phyloP scores from a whole-genome alignment of 64 coral and sea anemone species.

The Cladopsammia gracilis region DNA sequence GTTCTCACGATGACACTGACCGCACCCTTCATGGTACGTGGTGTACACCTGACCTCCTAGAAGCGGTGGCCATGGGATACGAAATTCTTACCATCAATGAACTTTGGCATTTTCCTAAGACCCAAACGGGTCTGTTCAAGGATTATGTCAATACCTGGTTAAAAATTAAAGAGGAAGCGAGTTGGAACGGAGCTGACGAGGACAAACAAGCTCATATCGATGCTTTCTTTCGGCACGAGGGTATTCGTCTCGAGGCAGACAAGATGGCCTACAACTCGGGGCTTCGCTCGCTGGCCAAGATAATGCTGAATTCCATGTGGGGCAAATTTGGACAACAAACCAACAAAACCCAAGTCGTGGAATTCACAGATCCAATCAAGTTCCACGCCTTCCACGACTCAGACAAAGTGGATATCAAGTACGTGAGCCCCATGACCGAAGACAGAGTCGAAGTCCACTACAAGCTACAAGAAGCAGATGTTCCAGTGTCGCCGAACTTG shows the following conservation, averaged over 20 bases:
- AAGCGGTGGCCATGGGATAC: neutral
- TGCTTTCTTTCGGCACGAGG: neutral
- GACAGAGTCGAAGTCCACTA: too few relatives aligned
- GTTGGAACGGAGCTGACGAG: too few relatives aligned
- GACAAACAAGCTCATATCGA: neutral
- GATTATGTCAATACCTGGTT: neutral
- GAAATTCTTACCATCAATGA: neutral
- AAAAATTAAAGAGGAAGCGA: neutral
- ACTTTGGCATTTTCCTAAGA: neutral
- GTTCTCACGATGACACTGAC: neutral
- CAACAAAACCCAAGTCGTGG: conserved; percentile 41
- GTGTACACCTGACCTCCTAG: neutral
- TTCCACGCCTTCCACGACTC: neutral
- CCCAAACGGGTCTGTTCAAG: neutral
- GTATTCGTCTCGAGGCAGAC: neutral
- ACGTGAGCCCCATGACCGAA: neutral
- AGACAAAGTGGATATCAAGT: neutral
- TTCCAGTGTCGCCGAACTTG: too few relatives aligned
- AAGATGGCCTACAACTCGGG: neutral
- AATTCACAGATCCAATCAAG: neutral
- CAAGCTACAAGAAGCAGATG: too few relatives aligned
- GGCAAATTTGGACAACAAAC: conserved; percentile 7
- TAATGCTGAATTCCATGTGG: neutral
- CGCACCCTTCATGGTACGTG: neutral
- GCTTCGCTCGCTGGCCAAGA: neutral